A percentile compares a stretch with the other conserved stretches of the same genome.
Evolutionary conservation across 2,888 invertebrate species (phyloP).

Genomic region (Drosophila birchii): DNA sequence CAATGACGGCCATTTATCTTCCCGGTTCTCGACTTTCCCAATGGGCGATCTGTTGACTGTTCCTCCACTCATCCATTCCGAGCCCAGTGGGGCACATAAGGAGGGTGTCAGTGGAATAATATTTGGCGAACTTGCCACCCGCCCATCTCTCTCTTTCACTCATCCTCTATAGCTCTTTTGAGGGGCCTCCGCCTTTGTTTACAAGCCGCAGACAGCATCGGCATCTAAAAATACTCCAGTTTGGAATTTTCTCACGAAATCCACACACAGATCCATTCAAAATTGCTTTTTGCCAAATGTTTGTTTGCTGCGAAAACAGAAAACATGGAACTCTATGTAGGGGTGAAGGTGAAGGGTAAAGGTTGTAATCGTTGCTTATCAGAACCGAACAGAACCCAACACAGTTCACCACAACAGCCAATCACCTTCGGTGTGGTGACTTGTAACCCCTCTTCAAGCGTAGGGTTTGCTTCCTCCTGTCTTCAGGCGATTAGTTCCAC

Average conservation of each 20-base stretch:
- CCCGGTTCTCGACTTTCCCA: conserved; percentile 7
- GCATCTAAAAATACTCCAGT: conserved; percentile 40
- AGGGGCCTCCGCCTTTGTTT: conserved; percentile 44
- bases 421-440: conserved; percentile 18
- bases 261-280: conserved; percentile 9
- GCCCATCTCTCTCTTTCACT: conserved; percentile 10
- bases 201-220: conserved; percentile 26
- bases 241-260: conserved; percentile 42
- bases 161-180: conserved; percentile 3
- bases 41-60: conserved; percentile 22
- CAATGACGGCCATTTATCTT: conserved; percentile 37
- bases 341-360: background rate
- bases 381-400: conserved; percentile 16
- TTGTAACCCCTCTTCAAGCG: conserved; percentile 9
- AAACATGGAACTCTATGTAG: background rate
- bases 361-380: conserved; percentile 24
- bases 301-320: conserved; percentile 34
- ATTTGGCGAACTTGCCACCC: conserved; percentile 49
- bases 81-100: conserved; percentile 5
- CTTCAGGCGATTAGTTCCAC: conserved; percentile 24
- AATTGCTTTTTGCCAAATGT: conserved; percentile 26
- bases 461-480: conserved; percentile 13
- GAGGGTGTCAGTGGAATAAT: conserved; percentile 34
- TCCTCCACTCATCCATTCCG: background rate
- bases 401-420: conserved; percentile 16